phyloP scores from a whole-genome alignment of 2,888 invertebrate species.

The Ypsolopha scabrella region DNA sequence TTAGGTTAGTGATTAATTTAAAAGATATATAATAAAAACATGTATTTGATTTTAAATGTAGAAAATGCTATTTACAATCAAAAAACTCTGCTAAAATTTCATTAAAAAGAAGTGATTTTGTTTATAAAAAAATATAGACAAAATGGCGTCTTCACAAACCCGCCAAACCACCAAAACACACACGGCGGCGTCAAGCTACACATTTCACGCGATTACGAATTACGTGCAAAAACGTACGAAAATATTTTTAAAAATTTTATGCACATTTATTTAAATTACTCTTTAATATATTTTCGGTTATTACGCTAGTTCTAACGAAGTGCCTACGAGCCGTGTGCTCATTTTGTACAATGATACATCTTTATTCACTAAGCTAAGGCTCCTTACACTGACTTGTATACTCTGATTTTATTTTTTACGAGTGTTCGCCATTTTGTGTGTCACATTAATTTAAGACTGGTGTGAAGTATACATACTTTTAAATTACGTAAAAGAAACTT shows the following conservation, averaged over 20 bases:
- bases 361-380: constrained; percentile 45
- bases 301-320: constrained; percentile 43
- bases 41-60: not conserved
- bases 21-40: not conserved
- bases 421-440: constrained; percentile 9
- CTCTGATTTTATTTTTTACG: not conserved
- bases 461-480: constrained; percentile 22
- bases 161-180: constrained; percentile 30
- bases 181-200: constrained; percentile 26
- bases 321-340: constrained; percentile 58
- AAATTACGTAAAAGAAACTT: constrained; percentile 42
- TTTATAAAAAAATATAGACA: constrained; percentile 10
- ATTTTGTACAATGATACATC: constrained; percentile 59
- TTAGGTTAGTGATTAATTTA: not conserved
- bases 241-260: constrained; percentile 62
- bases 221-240: constrained; percentile 70
- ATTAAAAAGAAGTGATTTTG: not conserved
- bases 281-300: constrained; percentile 24
- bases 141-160: constrained; percentile 14
- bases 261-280: constrained; percentile 32
- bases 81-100: not conserved
- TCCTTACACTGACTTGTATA: constrained; percentile 16
- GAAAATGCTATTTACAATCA: not conserved
- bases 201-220: constrained; percentile 35
- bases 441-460: constrained; percentile 4